Evolutionary conservation across 2,797 vertebrate species (phyloP).

Genomic region (Melanotaenia parkinsoni): DNA sequence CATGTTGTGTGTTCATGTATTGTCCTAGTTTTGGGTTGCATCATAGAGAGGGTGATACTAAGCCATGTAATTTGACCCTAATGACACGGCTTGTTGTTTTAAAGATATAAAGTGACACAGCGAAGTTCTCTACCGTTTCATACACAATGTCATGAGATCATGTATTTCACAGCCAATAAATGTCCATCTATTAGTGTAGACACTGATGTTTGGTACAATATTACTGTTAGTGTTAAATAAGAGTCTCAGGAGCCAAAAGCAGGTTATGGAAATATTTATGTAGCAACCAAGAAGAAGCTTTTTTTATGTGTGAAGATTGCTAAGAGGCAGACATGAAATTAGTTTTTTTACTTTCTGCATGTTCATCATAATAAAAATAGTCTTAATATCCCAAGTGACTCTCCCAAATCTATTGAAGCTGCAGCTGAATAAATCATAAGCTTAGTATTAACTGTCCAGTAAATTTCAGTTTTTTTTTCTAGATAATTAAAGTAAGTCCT

Average conservation of each 20-base stretch:
- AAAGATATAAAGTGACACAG: no score
- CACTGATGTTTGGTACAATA: conserved; percentile 1
- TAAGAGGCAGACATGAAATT: conserved; percentile 75
- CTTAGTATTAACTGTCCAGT: conserved; percentile 50
- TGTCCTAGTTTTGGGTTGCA: no score
- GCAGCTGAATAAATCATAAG: conserved; percentile 60
- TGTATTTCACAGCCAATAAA: conserved; percentile 19
- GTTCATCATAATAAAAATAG: conserved; percentile 80
- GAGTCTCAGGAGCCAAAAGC: conserved; percentile 29
- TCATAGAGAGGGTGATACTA: no score
- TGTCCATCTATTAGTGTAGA: conserved; percentile 11
- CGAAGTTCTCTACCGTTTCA: no score
- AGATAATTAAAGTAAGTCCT: conserved; percentile 27
- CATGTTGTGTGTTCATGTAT: no score
- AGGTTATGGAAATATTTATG: conserved; percentile 66
- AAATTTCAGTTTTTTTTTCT: conserved; percentile 65
- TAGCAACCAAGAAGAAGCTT: conserved; percentile 43
- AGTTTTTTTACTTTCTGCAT: conserved; percentile 65
- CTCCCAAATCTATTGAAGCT: conserved; percentile 57
- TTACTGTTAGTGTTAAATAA: conserved; percentile 15
- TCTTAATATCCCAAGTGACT: conserved; percentile 70
- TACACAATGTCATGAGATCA: no score
- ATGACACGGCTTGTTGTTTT: no score
- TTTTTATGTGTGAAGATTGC: conserved; percentile 55
- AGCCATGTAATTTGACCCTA: no score